These are phyloP conservation scores for Archivesica marissinica DNA, from an alignment of 1,140 invertebrate species.

Conservation along the genomic window DNA sequence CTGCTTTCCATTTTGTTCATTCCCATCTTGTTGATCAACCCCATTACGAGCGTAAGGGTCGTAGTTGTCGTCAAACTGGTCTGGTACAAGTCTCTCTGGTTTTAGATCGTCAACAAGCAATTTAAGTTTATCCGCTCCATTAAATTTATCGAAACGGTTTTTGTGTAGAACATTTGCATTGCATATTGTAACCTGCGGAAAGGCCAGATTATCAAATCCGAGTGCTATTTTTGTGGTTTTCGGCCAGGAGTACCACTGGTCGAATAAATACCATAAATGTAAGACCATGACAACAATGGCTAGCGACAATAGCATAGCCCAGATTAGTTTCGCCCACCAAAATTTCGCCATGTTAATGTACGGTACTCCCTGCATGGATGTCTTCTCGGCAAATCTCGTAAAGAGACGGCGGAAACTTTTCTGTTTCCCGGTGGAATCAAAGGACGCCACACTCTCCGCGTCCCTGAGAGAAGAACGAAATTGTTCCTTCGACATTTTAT, in stretches of 20 bases:
- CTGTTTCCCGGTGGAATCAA: conserved; percentile 44
- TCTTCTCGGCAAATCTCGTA: conserved; percentile 65
- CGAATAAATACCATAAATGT: conserved; percentile 64
- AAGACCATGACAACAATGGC: conserved; percentile 60
- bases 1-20: no score
- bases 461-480: no score
- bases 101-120: conserved; percentile 15
- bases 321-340: conserved; percentile 56
- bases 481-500: no score
- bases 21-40: no score
- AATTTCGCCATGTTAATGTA: conserved; percentile 62
- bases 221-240: conserved; percentile 58
- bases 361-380: conserved; percentile 68
- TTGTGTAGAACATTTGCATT: conserved; percentile 68
- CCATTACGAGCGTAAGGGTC: neutral
- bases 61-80: conserved; percentile 34
- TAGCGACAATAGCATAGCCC: conserved; percentile 52
- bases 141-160: neutral
- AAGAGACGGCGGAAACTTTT: conserved; percentile 52
- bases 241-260: conserved; percentile 64
- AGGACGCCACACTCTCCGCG: conserved; percentile 9
- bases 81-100: conserved; percentile 48
- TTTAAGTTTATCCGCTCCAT: conserved; percentile 41
- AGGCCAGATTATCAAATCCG: conserved; percentile 63
- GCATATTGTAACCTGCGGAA: conserved; percentile 77